These are phyloP conservation scores for Myiozetetes cayanensis DNA, from an alignment of 2,113 vertebrate genomes.

Conservation along the genomic window DNA sequence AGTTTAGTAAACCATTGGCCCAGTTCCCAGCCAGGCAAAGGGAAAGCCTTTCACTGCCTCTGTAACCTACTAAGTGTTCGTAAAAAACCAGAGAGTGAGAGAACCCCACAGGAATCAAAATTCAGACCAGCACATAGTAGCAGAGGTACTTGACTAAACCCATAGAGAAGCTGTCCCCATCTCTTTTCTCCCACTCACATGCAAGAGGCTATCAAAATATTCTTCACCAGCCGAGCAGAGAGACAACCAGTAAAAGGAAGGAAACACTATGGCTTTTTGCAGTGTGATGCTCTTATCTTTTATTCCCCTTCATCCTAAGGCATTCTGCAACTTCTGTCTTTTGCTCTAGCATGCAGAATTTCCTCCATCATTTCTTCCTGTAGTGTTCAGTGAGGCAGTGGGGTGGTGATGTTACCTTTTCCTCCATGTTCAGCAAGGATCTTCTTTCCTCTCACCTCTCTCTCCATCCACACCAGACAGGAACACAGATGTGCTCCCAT, in stretches of 20 bases:
- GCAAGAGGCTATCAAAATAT: background rate
- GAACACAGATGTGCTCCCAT: background rate
- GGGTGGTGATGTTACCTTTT: background rate
- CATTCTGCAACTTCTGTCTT: background rate
- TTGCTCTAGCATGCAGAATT: background rate
- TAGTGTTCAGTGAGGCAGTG: fast-evolving
- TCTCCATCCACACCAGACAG: fast-evolving
- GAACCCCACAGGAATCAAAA: background rate
- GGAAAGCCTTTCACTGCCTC: background rate
- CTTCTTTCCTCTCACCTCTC: background rate
- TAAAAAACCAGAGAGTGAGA: background rate
- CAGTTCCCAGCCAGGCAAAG: background rate
- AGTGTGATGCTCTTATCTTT: background rate
- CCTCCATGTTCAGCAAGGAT: background rate
- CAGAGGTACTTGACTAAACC: background rate
- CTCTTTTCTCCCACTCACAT: background rate
- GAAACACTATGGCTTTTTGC: background rate
- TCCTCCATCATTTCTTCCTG: background rate
- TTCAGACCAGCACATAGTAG: background rate
- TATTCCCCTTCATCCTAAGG: background rate
- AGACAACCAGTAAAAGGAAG: background rate
- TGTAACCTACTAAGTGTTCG: background rate
- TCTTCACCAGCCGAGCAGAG: background rate
- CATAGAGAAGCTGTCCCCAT: background rate
- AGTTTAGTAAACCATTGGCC: background rate